Percentiles rank a stretch among this genome's conserved stretches.
Conservation (phyloP, 2,113 vertebrate species). For the Thomomys bottae region DNA sequence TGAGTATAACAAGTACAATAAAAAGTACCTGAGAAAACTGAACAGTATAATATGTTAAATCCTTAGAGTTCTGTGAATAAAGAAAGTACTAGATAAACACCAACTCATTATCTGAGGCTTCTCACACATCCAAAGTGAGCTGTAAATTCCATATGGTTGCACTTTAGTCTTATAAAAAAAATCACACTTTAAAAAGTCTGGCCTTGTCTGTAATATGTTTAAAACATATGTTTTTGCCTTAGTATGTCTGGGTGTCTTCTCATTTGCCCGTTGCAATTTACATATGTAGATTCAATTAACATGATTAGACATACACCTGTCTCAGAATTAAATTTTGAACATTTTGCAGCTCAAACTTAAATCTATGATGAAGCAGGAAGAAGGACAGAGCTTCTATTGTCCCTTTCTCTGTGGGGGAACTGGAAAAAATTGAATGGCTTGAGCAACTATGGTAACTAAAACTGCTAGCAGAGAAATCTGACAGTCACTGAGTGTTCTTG, state of each 20-base stretch:
- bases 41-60: neutral
- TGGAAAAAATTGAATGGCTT: constrained; percentile 53
- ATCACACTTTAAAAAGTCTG: constrained; percentile 59
- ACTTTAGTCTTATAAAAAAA: constrained; percentile 42
- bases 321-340: constrained; percentile 34
- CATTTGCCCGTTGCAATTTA: constrained; percentile 24
- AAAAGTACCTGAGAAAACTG: constrained; percentile 2
- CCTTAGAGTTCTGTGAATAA: neutral
- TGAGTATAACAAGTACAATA: neutral
- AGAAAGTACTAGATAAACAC: neutral
- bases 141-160: constrained; percentile 58
- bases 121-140: constrained; percentile 38
- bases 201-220: constrained; percentile 39
- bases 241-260: constrained; percentile 50
- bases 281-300: neutral
- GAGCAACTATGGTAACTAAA: constrained; percentile 72
- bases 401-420: constrained; percentile 30
- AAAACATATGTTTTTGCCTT: constrained; percentile 58
- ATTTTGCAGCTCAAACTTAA: constrained; percentile 56
- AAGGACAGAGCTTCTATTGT: constrained; percentile 56
- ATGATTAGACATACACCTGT: neutral
- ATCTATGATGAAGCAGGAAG: constrained; percentile 37
- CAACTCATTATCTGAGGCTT: constrained; percentile 24
- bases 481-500: constrained; percentile 69
- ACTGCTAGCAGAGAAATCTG: constrained; percentile 64